Percentiles rank a stretch among this genome's conserved stretches.
These are phyloP conservation scores for Halichondria panicea DNA, from an alignment of 37 sponge, comb jelly and placozoan genomes.

Conservation along the genomic window DNA sequence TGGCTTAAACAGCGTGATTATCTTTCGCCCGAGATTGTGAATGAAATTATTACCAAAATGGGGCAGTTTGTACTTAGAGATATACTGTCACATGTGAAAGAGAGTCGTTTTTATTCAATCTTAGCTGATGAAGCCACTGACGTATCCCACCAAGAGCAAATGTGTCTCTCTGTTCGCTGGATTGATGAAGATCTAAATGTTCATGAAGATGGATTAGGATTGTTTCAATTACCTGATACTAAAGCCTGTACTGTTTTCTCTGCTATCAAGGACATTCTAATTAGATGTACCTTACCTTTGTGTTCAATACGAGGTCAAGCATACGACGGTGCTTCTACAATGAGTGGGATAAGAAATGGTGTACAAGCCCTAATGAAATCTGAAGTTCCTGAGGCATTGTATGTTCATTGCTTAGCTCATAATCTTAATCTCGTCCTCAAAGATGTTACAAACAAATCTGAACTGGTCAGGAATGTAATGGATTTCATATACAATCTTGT, in stretches of 20 bases:
- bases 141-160: constrained; percentile 34
- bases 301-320: too few relatives aligned
- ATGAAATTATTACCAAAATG: constrained; percentile 28
- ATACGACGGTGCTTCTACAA: too few relatives aligned
- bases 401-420: constrained; percentile 66
- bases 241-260: constrained; percentile 15
- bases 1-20: constrained; percentile 45
- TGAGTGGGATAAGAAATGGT: constrained; percentile 59
- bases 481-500: constrained; percentile 31
- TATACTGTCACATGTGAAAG: constrained; percentile 9
- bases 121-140: constrained; percentile 56
- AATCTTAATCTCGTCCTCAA: constrained; percentile 43
- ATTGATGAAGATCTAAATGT: constrained; percentile 28
- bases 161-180: constrained; percentile 51
- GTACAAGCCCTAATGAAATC: constrained; percentile 26
- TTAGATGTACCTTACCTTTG: constrained; percentile 52
- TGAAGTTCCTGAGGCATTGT: background rate
- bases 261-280: constrained; percentile 31
- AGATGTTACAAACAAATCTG: constrained; percentile 27
- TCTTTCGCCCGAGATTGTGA: constrained; percentile 40
- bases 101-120: constrained; percentile 9
- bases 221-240: constrained; percentile 34
- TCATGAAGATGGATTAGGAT: constrained; percentile 41
- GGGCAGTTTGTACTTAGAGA: constrained; percentile 23
- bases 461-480: constrained; percentile 28